Evolutionary conservation across 2,888 invertebrate genomes (phyloP).

Genomic region (Prosopocoilus inquinatus): DNA sequence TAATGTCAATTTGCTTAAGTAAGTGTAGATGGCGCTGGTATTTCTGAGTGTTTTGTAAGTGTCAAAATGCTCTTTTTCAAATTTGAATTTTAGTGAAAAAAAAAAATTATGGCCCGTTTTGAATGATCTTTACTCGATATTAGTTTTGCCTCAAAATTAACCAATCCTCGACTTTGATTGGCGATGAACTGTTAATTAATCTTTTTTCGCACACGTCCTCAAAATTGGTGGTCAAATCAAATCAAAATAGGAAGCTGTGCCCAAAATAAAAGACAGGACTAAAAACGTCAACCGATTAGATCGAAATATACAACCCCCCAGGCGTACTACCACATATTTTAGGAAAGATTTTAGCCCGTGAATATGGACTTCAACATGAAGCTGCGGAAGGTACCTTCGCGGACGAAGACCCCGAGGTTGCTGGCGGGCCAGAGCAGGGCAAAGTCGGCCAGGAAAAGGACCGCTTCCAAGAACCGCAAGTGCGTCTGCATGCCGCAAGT

Average conservation of each 20-base stretch:
- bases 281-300: conserved; percentile 19
- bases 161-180: no score
- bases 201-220: no score
- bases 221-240: not conserved
- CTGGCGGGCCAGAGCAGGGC: conserved; percentile 17
- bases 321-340: conserved; percentile 29
- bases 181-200: no score
- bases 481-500: conserved; percentile 63
- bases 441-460: conserved; percentile 35
- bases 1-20: no score
- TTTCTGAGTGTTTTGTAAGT: no score
- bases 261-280: no score
- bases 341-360: not conserved
- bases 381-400: conserved; percentile 28
- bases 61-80: no score
- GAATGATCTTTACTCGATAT: no score
- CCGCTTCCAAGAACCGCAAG: conserved; percentile 45
- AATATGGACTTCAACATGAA: conserved; percentile 29
- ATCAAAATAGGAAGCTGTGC: not conserved
- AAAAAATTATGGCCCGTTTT: no score
- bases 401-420: conserved; percentile 24
- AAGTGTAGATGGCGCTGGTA: no score
- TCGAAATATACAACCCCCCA: conserved; percentile 23
- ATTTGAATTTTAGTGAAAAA: no score
- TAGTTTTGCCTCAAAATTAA: no score